Conservation (phyloP, 2,113 vertebrate species). For the Nannobrachium achirus region DNA sequence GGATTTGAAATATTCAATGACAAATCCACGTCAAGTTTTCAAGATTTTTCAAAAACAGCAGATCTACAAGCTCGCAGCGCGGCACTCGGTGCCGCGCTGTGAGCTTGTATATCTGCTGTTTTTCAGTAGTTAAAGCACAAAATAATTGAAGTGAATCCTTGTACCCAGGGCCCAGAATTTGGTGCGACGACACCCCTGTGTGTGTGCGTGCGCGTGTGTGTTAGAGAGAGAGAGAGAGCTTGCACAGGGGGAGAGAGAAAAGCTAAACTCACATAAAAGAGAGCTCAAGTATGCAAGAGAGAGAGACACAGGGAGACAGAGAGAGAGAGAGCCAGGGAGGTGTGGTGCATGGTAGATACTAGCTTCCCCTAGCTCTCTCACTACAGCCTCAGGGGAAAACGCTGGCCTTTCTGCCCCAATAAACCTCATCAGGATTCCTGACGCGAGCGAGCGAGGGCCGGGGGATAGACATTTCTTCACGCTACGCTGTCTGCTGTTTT, state of each 20-base stretch:
- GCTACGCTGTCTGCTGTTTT: slow-evolving; percentile 71
- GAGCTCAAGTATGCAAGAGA: too few relatives aligned
- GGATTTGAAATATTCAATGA: too few relatives aligned
- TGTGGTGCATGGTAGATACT: slow-evolving; percentile 39
- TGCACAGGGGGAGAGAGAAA: neutral
- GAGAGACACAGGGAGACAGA: slow-evolving; percentile 2
- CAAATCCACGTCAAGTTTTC: too few relatives aligned
- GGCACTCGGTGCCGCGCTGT: too few relatives aligned
- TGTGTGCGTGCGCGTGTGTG: slow-evolving; percentile 1
- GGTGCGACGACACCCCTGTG: too few relatives aligned
- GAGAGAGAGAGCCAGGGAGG: slow-evolving; percentile 13
- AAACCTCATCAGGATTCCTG: slow-evolving; percentile 78
- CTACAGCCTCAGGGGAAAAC: slow-evolving; percentile 71
- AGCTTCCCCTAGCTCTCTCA: slow-evolving; percentile 67
- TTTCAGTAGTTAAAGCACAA: too few relatives aligned
- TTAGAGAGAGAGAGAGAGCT: neutral
- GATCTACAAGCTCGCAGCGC: too few relatives aligned
- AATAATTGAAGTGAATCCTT: too few relatives aligned
- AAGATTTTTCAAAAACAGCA: too few relatives aligned
- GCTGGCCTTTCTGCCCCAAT: slow-evolving; percentile 82
- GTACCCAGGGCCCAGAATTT: too few relatives aligned
- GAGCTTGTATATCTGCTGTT: too few relatives aligned
- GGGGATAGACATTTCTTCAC: slow-evolving; percentile 77
- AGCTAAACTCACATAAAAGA: neutral
- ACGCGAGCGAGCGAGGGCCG: slow-evolving; percentile 65